phyloP scores from a whole-genome alignment of 2,113 vertebrate genomes.

The Albula goreensis region DNA sequence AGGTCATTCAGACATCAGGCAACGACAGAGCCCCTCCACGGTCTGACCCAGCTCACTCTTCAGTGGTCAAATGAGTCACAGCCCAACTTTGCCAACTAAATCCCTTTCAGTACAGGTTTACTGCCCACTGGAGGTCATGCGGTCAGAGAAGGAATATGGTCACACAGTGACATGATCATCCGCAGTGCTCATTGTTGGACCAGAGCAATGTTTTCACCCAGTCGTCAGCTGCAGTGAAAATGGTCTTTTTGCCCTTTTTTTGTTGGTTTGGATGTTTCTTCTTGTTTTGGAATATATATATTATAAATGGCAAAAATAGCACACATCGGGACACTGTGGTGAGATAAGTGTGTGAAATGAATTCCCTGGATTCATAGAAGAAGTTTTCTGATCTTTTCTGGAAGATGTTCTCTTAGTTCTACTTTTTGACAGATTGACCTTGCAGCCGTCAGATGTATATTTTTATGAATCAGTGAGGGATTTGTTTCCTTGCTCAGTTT shows the following conservation, averaged over 20 bases:
- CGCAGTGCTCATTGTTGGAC: not conserved
- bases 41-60: not conserved
- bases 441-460: not conserved
- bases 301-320: not conserved
- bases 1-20: not conserved
- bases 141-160: not conserved
- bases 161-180: not conserved
- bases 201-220: not conserved
- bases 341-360: not conserved
- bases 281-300: not conserved
- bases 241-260: too few species aligned
- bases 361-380: not conserved
- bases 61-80: not conserved
- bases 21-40: not conserved
- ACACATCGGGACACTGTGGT: not conserved
- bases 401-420: not conserved
- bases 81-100: not conserved
- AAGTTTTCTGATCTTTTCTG: not conserved
- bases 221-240: not conserved
- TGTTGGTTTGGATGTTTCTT: too few species aligned
- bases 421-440: not conserved
- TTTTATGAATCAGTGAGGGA: conserved; percentile 24
- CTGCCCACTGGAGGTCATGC: not conserved
- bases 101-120: not conserved
- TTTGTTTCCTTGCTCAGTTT: conserved; percentile 17